Conservation (phyloP, 2,888 invertebrate genomes). For the Chydorus sphaericus region DNA sequence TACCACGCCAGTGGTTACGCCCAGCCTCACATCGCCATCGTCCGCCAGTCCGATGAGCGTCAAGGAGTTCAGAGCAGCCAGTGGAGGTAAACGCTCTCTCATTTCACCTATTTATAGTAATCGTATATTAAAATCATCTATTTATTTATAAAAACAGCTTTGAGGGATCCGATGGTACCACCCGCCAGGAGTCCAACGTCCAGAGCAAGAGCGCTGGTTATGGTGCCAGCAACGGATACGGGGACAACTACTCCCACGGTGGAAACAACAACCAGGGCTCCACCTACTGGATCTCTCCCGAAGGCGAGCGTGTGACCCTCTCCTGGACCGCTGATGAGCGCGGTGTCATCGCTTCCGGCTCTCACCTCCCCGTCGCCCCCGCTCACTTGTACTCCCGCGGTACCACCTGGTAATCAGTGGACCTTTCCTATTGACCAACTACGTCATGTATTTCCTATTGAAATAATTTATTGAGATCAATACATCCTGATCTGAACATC, state of each 20-base stretch:
- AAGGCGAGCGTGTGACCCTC: conserved; percentile 35
- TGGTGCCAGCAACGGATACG: neutral
- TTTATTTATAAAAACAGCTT: neutral
- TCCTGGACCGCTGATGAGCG: conserved; percentile 40
- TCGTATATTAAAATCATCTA: neutral
- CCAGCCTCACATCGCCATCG: conserved; percentile 9
- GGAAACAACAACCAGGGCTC: conserved; percentile 32
- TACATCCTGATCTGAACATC: no score
- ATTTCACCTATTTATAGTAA: neutral
- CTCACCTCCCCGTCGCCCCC: conserved; percentile 13
- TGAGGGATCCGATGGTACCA: neutral
- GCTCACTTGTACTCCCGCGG: neutral
- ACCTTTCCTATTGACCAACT: neutral
- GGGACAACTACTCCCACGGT: no score
- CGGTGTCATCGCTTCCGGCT: conserved; percentile 35
- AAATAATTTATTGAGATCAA: no score
- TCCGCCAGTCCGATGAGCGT: conserved; percentile 12
- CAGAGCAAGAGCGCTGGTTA: neutral
- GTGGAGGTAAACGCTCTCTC: neutral
- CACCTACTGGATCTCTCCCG: conserved; percentile 35
- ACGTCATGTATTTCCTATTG: no score
- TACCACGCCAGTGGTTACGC: neutral
- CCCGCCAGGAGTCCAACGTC: neutral
- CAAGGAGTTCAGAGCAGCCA: conserved; percentile 12
- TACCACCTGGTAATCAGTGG: no score